Percentiles rank a stretch among this genome's conserved stretches.
Evolutionary conservation across 2,797 vertebrate species (phyloP).

Genomic region (Lacerta agilis): DNA sequence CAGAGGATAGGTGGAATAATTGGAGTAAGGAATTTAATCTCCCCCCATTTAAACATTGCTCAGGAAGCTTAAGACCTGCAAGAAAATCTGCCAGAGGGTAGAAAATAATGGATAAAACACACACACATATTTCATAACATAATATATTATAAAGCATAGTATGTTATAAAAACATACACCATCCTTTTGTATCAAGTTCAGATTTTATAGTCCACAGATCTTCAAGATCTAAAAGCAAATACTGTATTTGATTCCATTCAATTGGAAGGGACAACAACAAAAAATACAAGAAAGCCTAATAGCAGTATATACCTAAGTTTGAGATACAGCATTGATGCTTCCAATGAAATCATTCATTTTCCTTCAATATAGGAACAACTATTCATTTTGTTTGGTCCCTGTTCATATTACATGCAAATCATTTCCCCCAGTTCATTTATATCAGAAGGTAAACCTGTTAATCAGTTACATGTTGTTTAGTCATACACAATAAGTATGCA

Average conservation of each 20-base stretch:
- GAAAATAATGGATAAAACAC: background rate
- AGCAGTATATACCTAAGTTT: no score
- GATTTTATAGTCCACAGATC: no score
- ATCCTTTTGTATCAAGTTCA: background rate
- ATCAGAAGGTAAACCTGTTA: background rate
- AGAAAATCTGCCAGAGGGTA: background rate
- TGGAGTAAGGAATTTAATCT: no score
- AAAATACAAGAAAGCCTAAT: no score
- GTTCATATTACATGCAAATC: background rate
- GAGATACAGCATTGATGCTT: background rate
- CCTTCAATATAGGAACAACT: background rate
- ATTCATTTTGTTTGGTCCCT: background rate
- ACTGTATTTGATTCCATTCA: background rate
- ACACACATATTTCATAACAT: background rate
- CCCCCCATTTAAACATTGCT: background rate
- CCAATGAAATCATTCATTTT: background rate
- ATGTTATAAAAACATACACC: background rate
- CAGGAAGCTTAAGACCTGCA: background rate
- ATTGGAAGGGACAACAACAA: no score
- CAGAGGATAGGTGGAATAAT: no score
- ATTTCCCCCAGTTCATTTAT: background rate
- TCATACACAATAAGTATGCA: background rate
- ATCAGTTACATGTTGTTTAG: background rate
- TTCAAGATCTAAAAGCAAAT: background rate
- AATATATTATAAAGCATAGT: background rate